Evolutionary conservation across 2,888 invertebrate species (phyloP).

Genomic region (Diarsia dahlii): DNA sequence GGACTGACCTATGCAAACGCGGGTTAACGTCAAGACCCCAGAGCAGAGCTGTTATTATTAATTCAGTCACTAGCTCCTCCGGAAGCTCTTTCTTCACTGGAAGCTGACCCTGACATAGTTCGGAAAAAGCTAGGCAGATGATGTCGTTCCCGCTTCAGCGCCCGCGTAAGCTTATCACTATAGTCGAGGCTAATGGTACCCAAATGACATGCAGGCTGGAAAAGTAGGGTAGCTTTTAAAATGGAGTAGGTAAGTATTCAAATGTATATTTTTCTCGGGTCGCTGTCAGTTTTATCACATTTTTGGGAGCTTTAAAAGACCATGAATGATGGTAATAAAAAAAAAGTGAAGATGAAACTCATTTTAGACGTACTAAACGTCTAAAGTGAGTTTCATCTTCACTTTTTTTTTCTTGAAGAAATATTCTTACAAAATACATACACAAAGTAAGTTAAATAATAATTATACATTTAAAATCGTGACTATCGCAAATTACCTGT

Average conservation of each 20-base stretch:
- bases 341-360: too few species aligned
- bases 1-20: too few species aligned
- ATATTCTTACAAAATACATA: too few species aligned
- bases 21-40: too few species aligned
- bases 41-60: too few species aligned
- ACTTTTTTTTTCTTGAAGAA: too few species aligned
- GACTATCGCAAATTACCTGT: too few species aligned
- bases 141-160: background rate
- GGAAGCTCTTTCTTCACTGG: background rate
- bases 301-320: slow-evolving; percentile 19
- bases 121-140: background rate
- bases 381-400: too few species aligned
- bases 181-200: background rate
- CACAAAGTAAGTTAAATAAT: too few species aligned
- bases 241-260: background rate
- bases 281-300: slow-evolving; percentile 25
- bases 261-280: slow-evolving; percentile 35
- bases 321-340: background rate
- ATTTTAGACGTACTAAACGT: too few species aligned
- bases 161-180: background rate
- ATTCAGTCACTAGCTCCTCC: too few species aligned
- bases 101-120: background rate
- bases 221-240: slow-evolving; percentile 11
- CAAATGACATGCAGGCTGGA: slow-evolving; percentile 12
- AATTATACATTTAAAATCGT: too few species aligned